Evolutionary conservation across 2,888 invertebrate species (phyloP), one percentile per base, ranked within the genome.

Genomic region (Drosophila suboccidentalis): DNA sequence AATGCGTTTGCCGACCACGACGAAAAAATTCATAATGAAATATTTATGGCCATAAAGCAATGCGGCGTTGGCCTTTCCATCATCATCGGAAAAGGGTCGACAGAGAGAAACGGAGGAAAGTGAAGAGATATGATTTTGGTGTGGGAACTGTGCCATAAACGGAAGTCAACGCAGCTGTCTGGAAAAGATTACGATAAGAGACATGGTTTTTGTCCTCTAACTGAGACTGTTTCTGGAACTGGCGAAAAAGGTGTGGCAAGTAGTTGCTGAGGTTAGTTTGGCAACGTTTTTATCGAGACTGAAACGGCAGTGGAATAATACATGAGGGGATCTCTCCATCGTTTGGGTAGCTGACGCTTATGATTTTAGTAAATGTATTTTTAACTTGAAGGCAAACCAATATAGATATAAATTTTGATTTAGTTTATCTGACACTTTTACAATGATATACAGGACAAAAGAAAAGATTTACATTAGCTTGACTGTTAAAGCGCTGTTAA

Each of bases 41-140:
- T 87, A 87, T 87, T 87, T 87, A 87, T 87, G 88, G 87, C 71
- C 73, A 89, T 85, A 89, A 87, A 88, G 86, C 88, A 85, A 85
- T 89, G 88, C 90, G 80, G 76, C 72, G 61, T 63, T 65, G 72
- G 67, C 54, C 54, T 69, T 81, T 81, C 75, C 82, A 81, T 81
- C 79, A 79, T 71, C 78, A 78, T 80, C 62, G 64, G 29, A 71
- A 73, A 89, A 77, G 77, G 86, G 85, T 82, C 76, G 80, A 17
- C 43, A 36, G 17, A 15, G n/a, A 46, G 29, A 9, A 8, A 39
- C 8, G 8, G 38, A 49, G n/a, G n/a, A n/a, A n/a, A n/a, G n/a
- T n/a, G n/a, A 22, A 9, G 8, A 43, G 41, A 15, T 57, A 41
- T 53, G 41, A 39, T 46, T 60, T 41, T 53, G 69, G 49, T 53